These are phyloP conservation scores for Nasua narica DNA, from an alignment of 2,797 vertebrate species.

Conservation along the genomic window DNA sequence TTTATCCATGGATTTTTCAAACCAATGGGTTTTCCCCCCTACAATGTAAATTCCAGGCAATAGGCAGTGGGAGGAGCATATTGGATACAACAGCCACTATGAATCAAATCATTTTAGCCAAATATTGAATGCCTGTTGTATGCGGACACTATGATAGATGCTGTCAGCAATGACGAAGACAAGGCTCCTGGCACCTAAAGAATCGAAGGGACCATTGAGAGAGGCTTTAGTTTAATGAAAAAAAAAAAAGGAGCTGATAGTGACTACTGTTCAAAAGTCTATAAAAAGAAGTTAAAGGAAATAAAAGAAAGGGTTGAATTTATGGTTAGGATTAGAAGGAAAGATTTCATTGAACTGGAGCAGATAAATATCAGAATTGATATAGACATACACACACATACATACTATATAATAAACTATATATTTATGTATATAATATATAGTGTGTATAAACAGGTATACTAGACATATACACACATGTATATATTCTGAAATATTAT, in stretches of 20 bases:
- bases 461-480: not conserved
- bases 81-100: not conserved
- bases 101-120: not conserved
- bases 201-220: accelerated
- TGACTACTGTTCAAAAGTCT: not conserved
- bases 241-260: not conserved
- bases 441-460: not conserved
- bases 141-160: accelerated
- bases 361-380: not conserved
- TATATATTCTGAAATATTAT: not conserved
- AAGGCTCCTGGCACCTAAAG: accelerated
- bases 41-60: not conserved
- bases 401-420: not conserved
- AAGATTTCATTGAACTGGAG: not conserved
- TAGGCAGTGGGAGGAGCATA: no score
- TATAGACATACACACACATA: not conserved
- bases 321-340: not conserved
- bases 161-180: not conserved
- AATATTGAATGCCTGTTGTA: not conserved
- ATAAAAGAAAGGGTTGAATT: not conserved
- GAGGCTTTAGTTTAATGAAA: not conserved
- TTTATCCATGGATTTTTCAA: not conserved
- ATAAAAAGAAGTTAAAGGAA: not conserved
- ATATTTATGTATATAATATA: not conserved
- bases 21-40: not conserved